Evolutionary conservation across 1,140 invertebrate species (phyloP), one percentile per base, ranked within the genome.

Genomic region (Olivierus martensii): DNA sequence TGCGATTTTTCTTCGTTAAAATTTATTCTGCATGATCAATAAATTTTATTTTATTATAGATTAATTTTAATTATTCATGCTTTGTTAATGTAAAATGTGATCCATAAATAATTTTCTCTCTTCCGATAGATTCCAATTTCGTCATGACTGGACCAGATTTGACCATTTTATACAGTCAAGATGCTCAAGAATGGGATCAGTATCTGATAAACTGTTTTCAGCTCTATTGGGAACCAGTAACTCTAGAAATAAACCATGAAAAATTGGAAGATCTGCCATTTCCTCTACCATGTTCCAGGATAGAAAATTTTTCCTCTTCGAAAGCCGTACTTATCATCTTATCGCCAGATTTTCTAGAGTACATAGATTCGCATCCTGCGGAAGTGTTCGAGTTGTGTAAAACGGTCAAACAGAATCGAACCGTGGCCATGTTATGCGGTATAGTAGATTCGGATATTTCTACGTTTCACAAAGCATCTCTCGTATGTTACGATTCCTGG

Each of bases 391-490:
- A 75, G 35, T 66, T 82, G 3, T 75, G 79, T 1, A 75, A 75
- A 46, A 69, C 83, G 7, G 71, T 87, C 14, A 73, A 78, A 52
- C 67, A 76, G 2, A 80, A 84, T 17, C 79, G 81, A 58, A 79
- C 85, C 5, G 66, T 89, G 28, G 81, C 82, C 7, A 82, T 88
- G 74, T 71, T 87, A 56, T 69, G 87, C 9, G 84, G 85, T 1
- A 82, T 87, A 3, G 72, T 73, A 7, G 78, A 81, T 56, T 69
- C 69, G 6, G 73, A 77, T 55, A 64, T 81, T n/a, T 18, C 34
- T 14, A 11, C 35, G 4, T 76, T 70, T 35, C 73, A 79, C 47
- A 67, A 69, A 49, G 50, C 78, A 17, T 72, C 28, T 28, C 28
- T 87, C 52, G 73, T 81, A 1, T 76, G 75, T 11, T 87, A 82